Percentiles rank a stretch among this genome's conserved stretches.
Conservation (phyloP, 2,888 invertebrate genomes). For the Megalurothrips usitatus region DNA sequence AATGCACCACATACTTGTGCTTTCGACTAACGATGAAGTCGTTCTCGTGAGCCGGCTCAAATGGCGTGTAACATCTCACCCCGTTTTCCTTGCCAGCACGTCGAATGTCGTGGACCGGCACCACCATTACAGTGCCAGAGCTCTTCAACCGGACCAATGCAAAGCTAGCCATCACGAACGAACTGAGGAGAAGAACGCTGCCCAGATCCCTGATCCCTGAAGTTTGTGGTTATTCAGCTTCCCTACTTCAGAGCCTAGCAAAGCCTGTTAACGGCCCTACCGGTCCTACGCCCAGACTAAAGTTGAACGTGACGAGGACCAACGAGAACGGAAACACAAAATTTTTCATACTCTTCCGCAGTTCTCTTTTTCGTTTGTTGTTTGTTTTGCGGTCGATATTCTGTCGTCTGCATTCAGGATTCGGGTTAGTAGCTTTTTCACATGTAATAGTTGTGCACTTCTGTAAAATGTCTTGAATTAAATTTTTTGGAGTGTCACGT, state of each 20-base stretch:
- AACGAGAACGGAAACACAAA: too few relatives aligned
- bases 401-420: constrained; percentile 6
- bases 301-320: too few relatives aligned
- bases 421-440: constrained; percentile 17
- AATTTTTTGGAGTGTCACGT: too few relatives aligned
- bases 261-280: too few relatives aligned
- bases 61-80: not conserved
- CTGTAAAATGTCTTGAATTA: too few relatives aligned
- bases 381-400: constrained; percentile 13
- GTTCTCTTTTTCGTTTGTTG: not conserved
- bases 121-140: not conserved
- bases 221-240: too few relatives aligned
- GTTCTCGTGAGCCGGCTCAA: not conserved
- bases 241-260: too few relatives aligned
- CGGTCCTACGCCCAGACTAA: too few relatives aligned
- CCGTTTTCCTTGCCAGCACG: not conserved
- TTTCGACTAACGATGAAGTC: not conserved
- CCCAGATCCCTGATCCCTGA: too few relatives aligned
- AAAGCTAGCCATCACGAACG: not conserved
- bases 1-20: not conserved
- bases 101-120: not conserved
- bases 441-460: not conserved
- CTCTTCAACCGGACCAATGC: not conserved
- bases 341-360: not conserved
- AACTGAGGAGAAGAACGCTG: too few relatives aligned